phyloP scores from a whole-genome alignment of 2,797 vertebrate genomes.

The Gobio occitaniae region DNA sequence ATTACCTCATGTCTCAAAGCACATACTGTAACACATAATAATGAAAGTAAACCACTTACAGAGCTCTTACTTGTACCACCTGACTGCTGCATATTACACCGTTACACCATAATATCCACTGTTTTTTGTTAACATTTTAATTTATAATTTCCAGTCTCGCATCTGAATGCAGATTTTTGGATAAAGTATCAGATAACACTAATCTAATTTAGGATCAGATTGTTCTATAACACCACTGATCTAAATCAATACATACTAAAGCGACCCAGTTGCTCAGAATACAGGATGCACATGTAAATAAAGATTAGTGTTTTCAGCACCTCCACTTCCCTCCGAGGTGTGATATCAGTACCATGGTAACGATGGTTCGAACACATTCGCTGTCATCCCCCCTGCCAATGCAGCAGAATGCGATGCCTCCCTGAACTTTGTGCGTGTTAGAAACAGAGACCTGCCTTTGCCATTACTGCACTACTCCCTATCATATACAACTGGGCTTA shows the following conservation, averaged over 20 bases:
- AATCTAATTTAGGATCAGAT: constrained; percentile 4
- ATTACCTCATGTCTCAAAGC: too few species aligned
- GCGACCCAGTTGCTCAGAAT: neutral
- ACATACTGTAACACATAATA: too few species aligned
- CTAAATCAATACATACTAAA: neutral
- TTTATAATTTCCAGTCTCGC: neutral
- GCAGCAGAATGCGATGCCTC: neutral
- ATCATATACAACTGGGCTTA: constrained; percentile 23
- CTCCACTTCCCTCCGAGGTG: constrained; percentile 36
- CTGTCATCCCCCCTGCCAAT: constrained; percentile 18
- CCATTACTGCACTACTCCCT: neutral
- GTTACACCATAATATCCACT: neutral
- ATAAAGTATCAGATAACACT: neutral
- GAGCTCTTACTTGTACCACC: too few species aligned
- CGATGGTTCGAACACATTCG: constrained; percentile 27
- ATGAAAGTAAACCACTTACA: too few species aligned
- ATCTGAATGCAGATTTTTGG: neutral
- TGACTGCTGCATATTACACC: too few species aligned
- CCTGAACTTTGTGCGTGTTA: constrained; percentile 34
- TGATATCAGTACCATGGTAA: constrained; percentile 46
- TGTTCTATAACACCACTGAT: neutral
- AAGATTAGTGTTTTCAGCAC: constrained; percentile 14
- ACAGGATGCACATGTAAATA: constrained; percentile 21
- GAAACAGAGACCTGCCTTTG: neutral
- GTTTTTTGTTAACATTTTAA: neutral